A percentile compares a stretch with the other conserved stretches of the same genome.
phyloP scores from a whole-genome alignment of 2,888 invertebrate species.

The Anoncus sp. region DNA sequence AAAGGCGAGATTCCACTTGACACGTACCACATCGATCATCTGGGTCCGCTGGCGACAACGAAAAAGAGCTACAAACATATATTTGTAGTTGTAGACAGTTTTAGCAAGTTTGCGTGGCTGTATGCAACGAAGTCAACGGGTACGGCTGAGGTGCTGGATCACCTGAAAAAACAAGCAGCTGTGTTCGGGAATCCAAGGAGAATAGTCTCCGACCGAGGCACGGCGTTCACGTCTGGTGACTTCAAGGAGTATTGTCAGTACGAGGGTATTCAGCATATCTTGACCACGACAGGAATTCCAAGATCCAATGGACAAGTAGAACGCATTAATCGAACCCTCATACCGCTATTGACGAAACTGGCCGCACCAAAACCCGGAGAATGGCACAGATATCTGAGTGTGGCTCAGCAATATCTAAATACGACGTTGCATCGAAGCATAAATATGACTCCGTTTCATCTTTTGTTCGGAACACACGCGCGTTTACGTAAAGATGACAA shows the following conservation, averaged over 20 bases:
- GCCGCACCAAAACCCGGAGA: constrained; percentile 29
- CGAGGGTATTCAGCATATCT: constrained; percentile 56
- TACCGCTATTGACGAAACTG: constrained; percentile 62
- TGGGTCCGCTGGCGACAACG: constrained; percentile 75
- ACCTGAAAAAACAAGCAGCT: constrained; percentile 72
- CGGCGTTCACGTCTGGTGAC: constrained; percentile 77
- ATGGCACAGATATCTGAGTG: constrained; percentile 35
- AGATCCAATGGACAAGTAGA: constrained; percentile 53
- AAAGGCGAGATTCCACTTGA: constrained; percentile 74
- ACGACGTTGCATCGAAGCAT: constrained; percentile 39
- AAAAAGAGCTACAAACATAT: constrained; percentile 66
- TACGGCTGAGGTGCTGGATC: constrained; percentile 73
- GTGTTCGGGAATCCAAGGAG: constrained; percentile 78
- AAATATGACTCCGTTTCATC: constrained; percentile 36
- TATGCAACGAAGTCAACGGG: constrained; percentile 73
- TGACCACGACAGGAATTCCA: constrained; percentile 74
- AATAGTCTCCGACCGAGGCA: constrained; percentile 73
- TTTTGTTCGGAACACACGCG: constrained; percentile 30
- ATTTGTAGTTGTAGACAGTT: constrained; percentile 63
- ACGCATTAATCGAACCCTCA: constrained; percentile 44
- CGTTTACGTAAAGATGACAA: constrained; percentile 44
- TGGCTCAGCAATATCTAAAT: constrained; percentile 36
- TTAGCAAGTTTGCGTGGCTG: constrained; percentile 75
- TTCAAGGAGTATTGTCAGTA: constrained; percentile 76
- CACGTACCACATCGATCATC: constrained; percentile 77